Base-by-base conservation (phyloP, 2,113 vertebrate species). In the Chlorodrepanis virens region DNA sequence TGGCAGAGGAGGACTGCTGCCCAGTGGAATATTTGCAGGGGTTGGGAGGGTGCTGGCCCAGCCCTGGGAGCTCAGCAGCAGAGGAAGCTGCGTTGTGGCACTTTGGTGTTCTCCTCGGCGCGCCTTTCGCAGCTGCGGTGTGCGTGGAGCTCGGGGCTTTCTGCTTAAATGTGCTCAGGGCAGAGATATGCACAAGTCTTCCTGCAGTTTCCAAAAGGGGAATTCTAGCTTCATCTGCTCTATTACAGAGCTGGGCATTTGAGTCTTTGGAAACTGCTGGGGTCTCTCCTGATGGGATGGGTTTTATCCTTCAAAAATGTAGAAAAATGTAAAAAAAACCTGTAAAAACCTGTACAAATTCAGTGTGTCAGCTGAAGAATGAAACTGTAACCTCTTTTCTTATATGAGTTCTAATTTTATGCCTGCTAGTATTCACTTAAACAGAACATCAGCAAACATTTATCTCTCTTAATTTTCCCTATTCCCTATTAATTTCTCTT, bases 381-480 rank as follows among this genome's bases (percentile, higher is more conserved):
- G 54, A 59, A 95, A 42, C 68, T 67, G 27, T 92, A 90, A 87
- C 76, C 65, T 90, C 5, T 81, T 74, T 63, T 88, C 75, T 91
- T 90, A 83, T 71, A 52, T 83, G 78, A 83, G 45, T 42, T 83
- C 52, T 86, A 91, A 92, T 96, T 95, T 94, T 92, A 87, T 94
- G 90, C 88, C 80, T 94, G 52, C 47, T 93, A 71, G 81, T 85
- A 83, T 24, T 88, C 93, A 94, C 59, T 96, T 93, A 86, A 54
- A 89, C 39, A 94, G 79, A 89, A 84, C 57, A 88, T 91, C 78
- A 81, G 85, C 56, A 92, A 93, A 81, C 89, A 86, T 94, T 94
- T 94, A 37, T 94, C 91, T 90, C 68, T 94, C 93, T 87, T 93
- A 96, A 96, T 94, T 95, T 94, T 84, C 79, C 78, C 33, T 88